Evolutionary conservation across 2,888 invertebrate species (phyloP), one percentile per base, ranked within the genome.

Genomic region (Dicranocentrus wangi): DNA sequence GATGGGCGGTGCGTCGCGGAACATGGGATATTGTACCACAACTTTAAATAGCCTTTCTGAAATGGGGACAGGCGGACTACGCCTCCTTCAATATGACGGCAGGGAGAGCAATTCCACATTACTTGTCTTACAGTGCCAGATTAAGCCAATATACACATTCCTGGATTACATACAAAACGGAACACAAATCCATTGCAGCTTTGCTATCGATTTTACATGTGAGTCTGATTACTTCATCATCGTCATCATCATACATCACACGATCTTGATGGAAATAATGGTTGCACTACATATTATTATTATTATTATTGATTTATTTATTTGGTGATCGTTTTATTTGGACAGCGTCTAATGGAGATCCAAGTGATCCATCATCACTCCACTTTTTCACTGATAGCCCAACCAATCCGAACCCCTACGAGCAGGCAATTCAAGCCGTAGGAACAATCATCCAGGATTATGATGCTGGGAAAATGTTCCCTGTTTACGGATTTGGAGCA

Each of bases 151-250:
- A 25, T 87, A 85, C 80, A 89, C 91, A 2, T 92, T 92, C 87
- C 87, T 92, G 80, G 92, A 92, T 86, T 92, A 90, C 87, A 89
- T 92, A 58, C 89, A 90, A 82, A 91, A 90, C 61, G 91, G 92
- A 58, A 89, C 89, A 27, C 89, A 90, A 82, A 87, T 90, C 55
- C 88, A 89, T 84, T 90, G 89, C 82, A 88, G 89, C 25, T 88
- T 90, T 81, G 89, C 89, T 25, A 89, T 90, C 78, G 90, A 90
- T 86, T 90, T 90, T 83, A 90, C 90, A 80, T 89, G 89, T 89
- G 85, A 84, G 85, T 68, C 7, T n/a, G 7, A n/a, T 8, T 13
- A 8, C 7, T 13, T 2, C 10, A 3, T 13, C 2, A 7, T 25
- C 3, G 3, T 53, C 47, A n/a, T 19, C 19, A 19, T 51, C 19